Conservation (phyloP, 2,888 invertebrate species). For the Ormyrus nitidulus region DNA sequence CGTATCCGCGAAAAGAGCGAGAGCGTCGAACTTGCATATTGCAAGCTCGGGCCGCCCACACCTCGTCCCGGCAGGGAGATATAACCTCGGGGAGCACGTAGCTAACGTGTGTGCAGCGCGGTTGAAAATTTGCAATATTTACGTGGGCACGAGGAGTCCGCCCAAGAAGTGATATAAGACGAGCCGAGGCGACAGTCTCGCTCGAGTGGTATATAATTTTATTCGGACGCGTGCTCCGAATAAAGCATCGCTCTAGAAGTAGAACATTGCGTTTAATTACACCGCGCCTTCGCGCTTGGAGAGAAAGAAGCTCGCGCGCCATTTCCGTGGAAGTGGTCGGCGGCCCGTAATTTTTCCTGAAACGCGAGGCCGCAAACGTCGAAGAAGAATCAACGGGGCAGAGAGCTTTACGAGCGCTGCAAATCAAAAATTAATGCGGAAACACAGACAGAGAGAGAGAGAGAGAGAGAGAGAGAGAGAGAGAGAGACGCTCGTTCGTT, state of each 20-base stretch:
- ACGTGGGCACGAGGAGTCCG: constrained; percentile 1
- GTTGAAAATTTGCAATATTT: constrained; percentile 42
- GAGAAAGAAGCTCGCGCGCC: background rate
- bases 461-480: background rate
- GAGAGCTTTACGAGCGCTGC: background rate
- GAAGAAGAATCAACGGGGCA: background rate
- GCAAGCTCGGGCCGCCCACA: constrained; percentile 5
- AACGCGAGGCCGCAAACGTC: background rate
- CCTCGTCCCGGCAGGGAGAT: constrained; percentile 33
- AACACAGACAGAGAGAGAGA: background rate
- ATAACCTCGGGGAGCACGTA: constrained; percentile 29
- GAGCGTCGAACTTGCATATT: constrained; percentile 43
- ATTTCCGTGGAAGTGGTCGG: too few species aligned
- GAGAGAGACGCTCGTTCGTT: background rate
- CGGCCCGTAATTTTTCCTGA: too few species aligned
- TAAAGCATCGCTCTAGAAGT: too few species aligned
- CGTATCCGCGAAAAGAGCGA: constrained; percentile 28
- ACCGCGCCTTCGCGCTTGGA: background rate
- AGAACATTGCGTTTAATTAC: too few species aligned
- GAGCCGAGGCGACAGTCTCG: background rate
- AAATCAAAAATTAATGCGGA: constrained; percentile 21
- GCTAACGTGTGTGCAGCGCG: background rate
- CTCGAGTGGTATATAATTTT: background rate
- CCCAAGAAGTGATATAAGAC: constrained; percentile 8
- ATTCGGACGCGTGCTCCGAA: background rate